phyloP scores from a whole-genome alignment of 2,888 invertebrate genomes.

The Drosophila differens region DNA sequence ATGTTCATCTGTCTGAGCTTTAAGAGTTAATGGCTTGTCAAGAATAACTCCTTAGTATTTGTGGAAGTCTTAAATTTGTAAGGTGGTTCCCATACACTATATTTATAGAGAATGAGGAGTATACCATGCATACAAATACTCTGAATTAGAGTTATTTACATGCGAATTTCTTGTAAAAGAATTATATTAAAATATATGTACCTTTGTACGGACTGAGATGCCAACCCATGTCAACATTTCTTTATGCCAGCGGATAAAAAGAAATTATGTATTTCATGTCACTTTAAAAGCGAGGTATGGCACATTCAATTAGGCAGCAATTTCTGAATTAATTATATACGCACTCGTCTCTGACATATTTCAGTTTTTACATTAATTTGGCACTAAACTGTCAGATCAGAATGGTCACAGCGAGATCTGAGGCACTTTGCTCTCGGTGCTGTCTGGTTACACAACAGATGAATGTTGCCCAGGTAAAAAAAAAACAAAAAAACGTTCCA shows the following conservation, averaged over 20 bases:
- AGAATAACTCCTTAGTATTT: not conserved
- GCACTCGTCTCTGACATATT: conserved; percentile 57
- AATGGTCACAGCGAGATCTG: conserved; percentile 15
- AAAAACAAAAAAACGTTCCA: conserved; percentile 20
- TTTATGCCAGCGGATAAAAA: conserved; percentile 1
- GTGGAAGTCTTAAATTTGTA: not conserved
- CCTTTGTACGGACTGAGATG: not conserved
- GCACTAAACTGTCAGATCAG: conserved; percentile 67
- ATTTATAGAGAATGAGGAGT: not conserved
- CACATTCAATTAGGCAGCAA: conserved; percentile 67
- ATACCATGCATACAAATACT: not conserved
- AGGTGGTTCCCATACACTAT: not conserved
- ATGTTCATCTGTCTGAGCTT: not conserved
- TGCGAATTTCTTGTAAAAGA: not conserved
- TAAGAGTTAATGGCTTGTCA: not conserved
- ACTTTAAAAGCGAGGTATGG: conserved; percentile 23
- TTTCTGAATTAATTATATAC: conserved; percentile 64
- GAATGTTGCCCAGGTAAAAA: conserved; percentile 52
- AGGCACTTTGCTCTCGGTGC: conserved; percentile 31
- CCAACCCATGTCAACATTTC: conserved; percentile 36
- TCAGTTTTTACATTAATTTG: conserved; percentile 71
- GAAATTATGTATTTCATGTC: conserved; percentile 28
- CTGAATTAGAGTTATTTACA: not conserved
- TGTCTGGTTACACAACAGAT: conserved; percentile 34
- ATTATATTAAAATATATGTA: not conserved